These are phyloP conservation scores for Peribatodes rhomboidaria DNA, from an alignment of 2,888 invertebrate genomes.

Conservation along the genomic window DNA sequence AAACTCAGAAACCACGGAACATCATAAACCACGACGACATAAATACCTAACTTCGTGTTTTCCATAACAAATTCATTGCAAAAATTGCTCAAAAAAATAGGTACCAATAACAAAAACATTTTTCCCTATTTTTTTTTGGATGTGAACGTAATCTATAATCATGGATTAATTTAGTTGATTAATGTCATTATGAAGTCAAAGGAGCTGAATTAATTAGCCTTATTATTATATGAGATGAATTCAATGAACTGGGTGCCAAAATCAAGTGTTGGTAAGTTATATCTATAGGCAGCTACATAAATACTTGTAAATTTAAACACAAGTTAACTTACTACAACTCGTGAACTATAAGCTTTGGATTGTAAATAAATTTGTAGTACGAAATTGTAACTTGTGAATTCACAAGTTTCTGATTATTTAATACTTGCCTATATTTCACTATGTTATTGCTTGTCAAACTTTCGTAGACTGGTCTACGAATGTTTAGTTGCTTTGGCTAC, in stretches of 20 bases:
- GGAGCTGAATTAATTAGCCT: conserved; percentile 14
- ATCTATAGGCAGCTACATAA: background rate
- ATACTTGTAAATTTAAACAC: background rate
- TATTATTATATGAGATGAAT: conserved; percentile 6
- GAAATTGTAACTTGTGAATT: too few relatives aligned
- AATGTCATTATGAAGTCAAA: conserved; percentile 8
- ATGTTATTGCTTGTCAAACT: too few relatives aligned
- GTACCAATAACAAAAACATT: background rate
- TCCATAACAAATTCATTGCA: background rate
- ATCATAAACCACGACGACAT: too few relatives aligned
- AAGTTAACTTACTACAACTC: background rate
- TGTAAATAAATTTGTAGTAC: too few relatives aligned
- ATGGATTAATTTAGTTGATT: conserved; percentile 6
- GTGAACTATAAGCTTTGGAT: background rate
- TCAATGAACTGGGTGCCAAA: background rate
- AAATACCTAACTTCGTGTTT: too few relatives aligned
- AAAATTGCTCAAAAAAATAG: too few relatives aligned
- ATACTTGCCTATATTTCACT: too few relatives aligned
- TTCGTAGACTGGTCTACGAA: too few relatives aligned
- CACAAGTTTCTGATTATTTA: too few relatives aligned
- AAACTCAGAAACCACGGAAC: too few relatives aligned
- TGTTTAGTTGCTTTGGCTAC: too few relatives aligned
- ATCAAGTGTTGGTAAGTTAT: background rate
- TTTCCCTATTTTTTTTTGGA: too few relatives aligned
- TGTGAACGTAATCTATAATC: background rate